Evolutionary conservation across 2,797 vertebrate genomes (phyloP), one percentile per base, ranked within the genome.

Genomic region (Spinus pinus): DNA sequence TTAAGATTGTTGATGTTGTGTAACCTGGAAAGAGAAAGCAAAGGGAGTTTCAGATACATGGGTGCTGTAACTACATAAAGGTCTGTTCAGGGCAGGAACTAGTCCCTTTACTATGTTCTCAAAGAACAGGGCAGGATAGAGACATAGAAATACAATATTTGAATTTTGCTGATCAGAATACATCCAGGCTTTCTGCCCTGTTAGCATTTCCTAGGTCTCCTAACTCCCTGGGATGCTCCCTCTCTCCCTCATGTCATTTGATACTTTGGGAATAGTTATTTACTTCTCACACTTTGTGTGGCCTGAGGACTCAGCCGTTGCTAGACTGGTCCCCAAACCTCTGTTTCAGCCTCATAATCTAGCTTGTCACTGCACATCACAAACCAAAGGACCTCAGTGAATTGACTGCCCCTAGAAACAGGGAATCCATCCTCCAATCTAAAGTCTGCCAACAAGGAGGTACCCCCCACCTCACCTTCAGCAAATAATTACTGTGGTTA

Each of bases 401-500:
- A 93, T 14, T 77, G 90, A 61, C 23, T 90, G 8, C 14, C 44
- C 58, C 69, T 80, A 69, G 60, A 85, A 78, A 60, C 20, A 57
- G 27, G 37, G 60, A 93, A 91, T 46, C 39, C 58, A 53, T 49
- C 57, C 79, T 70, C 7, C 6, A 4, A 20, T 33, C 61, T 44
- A 5, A 83, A 90, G 24, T 35, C 87, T 91, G 89, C 87, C 91
- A 86, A 27, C 20, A 39, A 81, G 60, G 58, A 92, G 20, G 19
- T 51, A 53, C 8, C 81, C 67, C 27, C 24, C n/a, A 56, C 39
- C 50, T 78, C 66, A 94, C 51, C 91, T 53, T 84, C 70, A 86
- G 62, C 66, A 91, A 94, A 83, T 15, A 56, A 87, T 57, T 84
- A 60, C 51, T 41, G 70, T 67, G 70, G 54, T 92, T 96, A 94